Conservation (phyloP, 2,888 invertebrate genomes). For the Pemphredon lugubris region DNA sequence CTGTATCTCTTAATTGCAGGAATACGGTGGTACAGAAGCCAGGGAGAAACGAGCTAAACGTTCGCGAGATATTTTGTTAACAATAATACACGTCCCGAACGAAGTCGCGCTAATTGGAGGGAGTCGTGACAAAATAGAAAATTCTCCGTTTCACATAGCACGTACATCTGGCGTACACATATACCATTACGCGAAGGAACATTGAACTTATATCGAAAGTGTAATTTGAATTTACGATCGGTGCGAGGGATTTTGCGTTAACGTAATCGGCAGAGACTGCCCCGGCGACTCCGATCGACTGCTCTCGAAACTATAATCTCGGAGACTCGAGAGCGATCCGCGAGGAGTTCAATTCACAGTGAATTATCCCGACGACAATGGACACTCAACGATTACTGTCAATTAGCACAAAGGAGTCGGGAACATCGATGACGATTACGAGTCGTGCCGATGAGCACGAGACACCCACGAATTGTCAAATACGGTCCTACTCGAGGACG, state of each 20-base stretch:
- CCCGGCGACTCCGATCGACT: too few species aligned
- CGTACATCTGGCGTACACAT: too few species aligned
- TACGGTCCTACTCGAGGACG: constrained; percentile 11
- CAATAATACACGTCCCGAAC: constrained; percentile 12
- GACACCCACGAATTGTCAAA: background rate
- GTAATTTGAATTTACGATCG: too few species aligned
- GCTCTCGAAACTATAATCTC: too few species aligned
- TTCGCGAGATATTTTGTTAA: constrained; percentile 22
- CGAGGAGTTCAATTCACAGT: background rate
- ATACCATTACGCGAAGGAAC: too few species aligned
- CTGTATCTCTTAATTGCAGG: constrained; percentile 47
- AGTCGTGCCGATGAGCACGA: background rate
- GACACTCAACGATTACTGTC: background rate
- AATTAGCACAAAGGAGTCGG: background rate
- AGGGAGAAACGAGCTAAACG: constrained; percentile 22
- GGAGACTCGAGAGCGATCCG: background rate
- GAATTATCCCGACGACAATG: constrained; percentile 6
- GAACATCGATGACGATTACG: background rate
- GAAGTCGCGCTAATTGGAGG: background rate
- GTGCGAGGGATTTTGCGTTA: too few species aligned
- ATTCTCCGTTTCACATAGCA: background rate
- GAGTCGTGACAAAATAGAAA: background rate
- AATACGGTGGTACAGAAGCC: constrained; percentile 27
- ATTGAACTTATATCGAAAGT: too few species aligned
- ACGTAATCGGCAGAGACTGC: too few species aligned